Conservation (phyloP, 2,113 vertebrate genomes). For the cattle (Bos taurus) region ARS-UCD2.0 NC_037335.1:96181501-96182000, state of each 20-base stretch:
- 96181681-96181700: neutral
- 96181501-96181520: neutral
- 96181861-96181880: slow-evolving; percentile 16
- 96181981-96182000: slow-evolving; percentile 1
- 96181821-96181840: slow-evolving; percentile 9
- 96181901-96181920: neutral
- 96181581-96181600: neutral
- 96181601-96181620: neutral
- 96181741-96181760: neutral
- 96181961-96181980: neutral
- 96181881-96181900: neutral
- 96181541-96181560: neutral
- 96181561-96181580: neutral
- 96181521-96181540: neutral
- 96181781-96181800: neutral
- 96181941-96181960: neutral
- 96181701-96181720: neutral
- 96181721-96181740: neutral
- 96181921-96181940: neutral
- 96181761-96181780: neutral
- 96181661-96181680: neutral
- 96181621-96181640: neutral
- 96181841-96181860: neutral
- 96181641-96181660: neutral
- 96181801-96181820: neutral